Evolutionary conservation across 2,888 invertebrate genomes (phyloP).

Genomic region (Lepeophtheirus nordmannii): DNA sequence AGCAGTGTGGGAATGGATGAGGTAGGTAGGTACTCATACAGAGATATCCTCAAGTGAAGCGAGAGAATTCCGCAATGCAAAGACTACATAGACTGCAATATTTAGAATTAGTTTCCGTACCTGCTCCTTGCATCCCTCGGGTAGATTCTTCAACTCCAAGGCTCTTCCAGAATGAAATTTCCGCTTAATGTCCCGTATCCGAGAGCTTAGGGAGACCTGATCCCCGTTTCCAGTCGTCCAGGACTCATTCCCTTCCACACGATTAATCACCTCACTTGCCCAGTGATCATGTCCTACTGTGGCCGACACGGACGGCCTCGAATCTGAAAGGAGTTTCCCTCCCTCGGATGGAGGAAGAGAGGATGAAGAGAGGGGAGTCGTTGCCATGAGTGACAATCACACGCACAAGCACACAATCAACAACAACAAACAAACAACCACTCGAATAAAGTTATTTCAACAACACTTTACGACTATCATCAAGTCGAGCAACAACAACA

Average conservation of each 20-base stretch:
- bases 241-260: conserved; percentile 11
- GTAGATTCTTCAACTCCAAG: conserved; percentile 21
- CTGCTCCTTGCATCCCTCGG: conserved; percentile 23
- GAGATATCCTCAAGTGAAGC: no score
- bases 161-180: conserved; percentile 17
- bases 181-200: conserved; percentile 19
- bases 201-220: background rate
- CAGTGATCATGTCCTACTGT: conserved; percentile 19
- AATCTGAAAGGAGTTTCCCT: background rate
- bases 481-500: no score
- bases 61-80: no score
- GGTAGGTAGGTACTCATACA: no score
- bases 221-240: background rate
- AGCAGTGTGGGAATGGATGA: no score
- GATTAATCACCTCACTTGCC: conserved; percentile 23
- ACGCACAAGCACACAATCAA: no score
- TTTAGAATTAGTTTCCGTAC: background rate
- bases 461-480: no score
- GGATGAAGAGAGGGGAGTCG: background rate
- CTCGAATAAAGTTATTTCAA: no score
- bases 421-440: no score
- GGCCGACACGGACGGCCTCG: background rate
- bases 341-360: background rate
- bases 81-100: no score
- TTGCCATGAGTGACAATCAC: background rate